Evolutionary conservation across 64 coral and sea anemone genomes (phyloP).

Genomic region (Cladopsammia gracilis): DNA sequence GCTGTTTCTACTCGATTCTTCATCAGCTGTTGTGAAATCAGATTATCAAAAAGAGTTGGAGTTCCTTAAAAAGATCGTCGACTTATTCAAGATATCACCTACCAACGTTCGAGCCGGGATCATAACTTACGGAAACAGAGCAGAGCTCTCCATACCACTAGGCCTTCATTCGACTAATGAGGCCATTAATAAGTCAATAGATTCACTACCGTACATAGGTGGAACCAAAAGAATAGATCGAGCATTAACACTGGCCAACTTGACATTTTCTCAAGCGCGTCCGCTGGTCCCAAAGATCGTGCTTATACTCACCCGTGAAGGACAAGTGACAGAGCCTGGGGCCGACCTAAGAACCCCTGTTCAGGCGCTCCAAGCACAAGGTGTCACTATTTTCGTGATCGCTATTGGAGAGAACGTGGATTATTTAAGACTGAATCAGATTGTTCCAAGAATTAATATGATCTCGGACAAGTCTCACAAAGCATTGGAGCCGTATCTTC

Average conservation of each 20-base stretch:
- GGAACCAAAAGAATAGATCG: slow-evolving; percentile 37
- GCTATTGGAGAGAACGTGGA: slow-evolving; percentile 34
- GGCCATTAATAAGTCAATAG: slow-evolving; percentile 31
- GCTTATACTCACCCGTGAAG: slow-evolving; percentile 41
- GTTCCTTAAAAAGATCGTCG: slow-evolving; percentile 30
- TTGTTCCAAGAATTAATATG: slow-evolving; percentile 1
- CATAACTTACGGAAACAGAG: slow-evolving; percentile 36
- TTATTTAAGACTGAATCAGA: not conserved
- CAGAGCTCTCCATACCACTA: slow-evolving; percentile 47
- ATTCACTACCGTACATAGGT: slow-evolving; percentile 38
- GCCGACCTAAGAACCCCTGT: slow-evolving; percentile 9
- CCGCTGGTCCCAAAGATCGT: slow-evolving; percentile 62
- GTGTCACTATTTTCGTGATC: slow-evolving; percentile 58
- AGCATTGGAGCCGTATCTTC: slow-evolving; percentile 28
- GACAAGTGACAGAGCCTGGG: slow-evolving; percentile 6
- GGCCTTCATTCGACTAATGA: slow-evolving; percentile 18
- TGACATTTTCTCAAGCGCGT: slow-evolving; percentile 56
- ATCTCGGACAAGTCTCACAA: slow-evolving; percentile 43
- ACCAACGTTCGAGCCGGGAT: slow-evolving; percentile 39
- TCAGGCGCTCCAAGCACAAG: slow-evolving; percentile 22
- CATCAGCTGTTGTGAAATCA: slow-evolving; percentile 10
- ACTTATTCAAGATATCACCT: slow-evolving; percentile 58
- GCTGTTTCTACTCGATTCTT: slow-evolving; percentile 69
- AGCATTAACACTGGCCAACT: slow-evolving; percentile 40
- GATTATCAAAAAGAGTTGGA: slow-evolving; percentile 31